Base-by-base conservation (phyloP, 2,888 invertebrate species). In the Litoditis marina region DNA sequence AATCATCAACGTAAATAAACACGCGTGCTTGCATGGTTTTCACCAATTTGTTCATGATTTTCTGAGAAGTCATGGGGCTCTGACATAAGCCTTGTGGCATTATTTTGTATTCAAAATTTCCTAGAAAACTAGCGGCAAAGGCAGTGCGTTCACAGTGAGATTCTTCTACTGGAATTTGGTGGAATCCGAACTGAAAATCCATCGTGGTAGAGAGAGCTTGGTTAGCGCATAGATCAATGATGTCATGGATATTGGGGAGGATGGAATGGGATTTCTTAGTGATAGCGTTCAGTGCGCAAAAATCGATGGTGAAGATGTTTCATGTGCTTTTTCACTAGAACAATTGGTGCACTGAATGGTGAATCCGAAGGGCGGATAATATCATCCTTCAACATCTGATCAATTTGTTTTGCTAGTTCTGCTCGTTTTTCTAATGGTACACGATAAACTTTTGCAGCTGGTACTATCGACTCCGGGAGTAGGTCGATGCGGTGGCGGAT, bases 1-100 rank as follows among this genome's bases (percentile, higher is more conserved):
- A n/a, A 56, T 69, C 67, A 28, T 71, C 69, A 1, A 69, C 7
- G 16, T 67, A 71, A 5, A 59, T 27, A 19, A 70, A 66, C 1
- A 59, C 11, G 16, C 30, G 19, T 0, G 59, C 61, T 1, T 36
- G 31, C 2, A 55, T 19, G 2, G 52, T 39, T 25, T 39, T 16
- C 6, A 46, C 31, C 4, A 67, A 2, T 13, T 30, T 44, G 16
- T 63, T 30, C 55, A 72, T 64, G 3, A 52, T 44, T 27, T 46
- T 36, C 50, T 68, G 65, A 27, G 68, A 72, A 0, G 65, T 65
- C 0, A 11, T 30, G 0, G 65, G 65, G 0, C 65, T 42, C 0
- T 56, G 54, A 6, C 22, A 39, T 0, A 69, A 30, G 2, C 71
- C 69, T 64, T 64, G 63, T 0, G 69, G 65, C 60, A 65, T 54